Conservation (phyloP, 2,888 invertebrate species). For the Stramonita haemastoma region DNA sequence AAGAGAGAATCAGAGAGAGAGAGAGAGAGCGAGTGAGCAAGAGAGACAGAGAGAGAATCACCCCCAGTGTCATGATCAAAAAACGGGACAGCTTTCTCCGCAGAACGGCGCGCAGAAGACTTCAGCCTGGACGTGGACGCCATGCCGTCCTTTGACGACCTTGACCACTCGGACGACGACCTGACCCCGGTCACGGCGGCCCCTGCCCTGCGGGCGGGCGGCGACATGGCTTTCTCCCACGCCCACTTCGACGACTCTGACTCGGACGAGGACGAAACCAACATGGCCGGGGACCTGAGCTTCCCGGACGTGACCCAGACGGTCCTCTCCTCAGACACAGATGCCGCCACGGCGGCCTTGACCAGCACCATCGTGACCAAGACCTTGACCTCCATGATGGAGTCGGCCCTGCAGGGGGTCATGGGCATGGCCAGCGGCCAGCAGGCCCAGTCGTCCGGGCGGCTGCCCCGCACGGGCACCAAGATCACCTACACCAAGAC, state of each 20-base stretch:
- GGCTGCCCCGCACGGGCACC: constrained; percentile 51
- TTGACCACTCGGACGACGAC: constrained; percentile 71
- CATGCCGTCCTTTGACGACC: constrained; percentile 70
- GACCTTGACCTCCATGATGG: constrained; percentile 65
- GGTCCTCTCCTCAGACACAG: constrained; percentile 39
- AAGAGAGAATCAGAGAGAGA: too few species aligned
- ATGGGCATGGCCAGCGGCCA: constrained; percentile 45
- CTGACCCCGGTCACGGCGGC: constrained; percentile 46
- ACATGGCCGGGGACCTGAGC: constrained; percentile 50
- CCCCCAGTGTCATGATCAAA: too few species aligned
- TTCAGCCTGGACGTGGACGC: constrained; percentile 63
- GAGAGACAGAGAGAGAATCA: too few species aligned
- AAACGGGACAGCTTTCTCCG: neutral
- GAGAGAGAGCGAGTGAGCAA: too few species aligned
- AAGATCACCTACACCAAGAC: constrained; percentile 54
- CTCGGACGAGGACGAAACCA: constrained; percentile 58
- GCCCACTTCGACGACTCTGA: constrained; percentile 67
- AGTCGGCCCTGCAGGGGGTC: constrained; percentile 63
- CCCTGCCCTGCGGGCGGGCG: neutral
- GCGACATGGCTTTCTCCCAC: constrained; percentile 47
- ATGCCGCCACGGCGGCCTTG: constrained; percentile 48
- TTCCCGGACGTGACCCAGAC: constrained; percentile 52
- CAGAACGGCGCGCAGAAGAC: constrained; percentile 54
- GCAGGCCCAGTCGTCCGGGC: constrained; percentile 48
- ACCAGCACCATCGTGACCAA: constrained; percentile 59